Evolutionary conservation across 2,888 invertebrate genomes (phyloP), one percentile per base, ranked within the genome.

Genomic region (Pachliopta kotzebuea): DNA sequence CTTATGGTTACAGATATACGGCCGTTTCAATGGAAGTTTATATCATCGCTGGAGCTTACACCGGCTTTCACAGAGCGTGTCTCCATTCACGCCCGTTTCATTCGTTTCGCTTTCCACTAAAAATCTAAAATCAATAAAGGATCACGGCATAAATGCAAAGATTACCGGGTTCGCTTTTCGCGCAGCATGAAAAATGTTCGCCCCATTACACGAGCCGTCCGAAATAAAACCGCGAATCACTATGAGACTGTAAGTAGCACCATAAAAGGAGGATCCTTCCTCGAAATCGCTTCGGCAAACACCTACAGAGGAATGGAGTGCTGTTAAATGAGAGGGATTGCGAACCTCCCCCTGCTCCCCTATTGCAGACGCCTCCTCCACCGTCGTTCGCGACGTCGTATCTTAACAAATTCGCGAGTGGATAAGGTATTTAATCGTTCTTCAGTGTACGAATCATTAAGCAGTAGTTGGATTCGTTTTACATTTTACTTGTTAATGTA

Each of bases 41-140:
- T 88, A 89, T 88, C 89, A 89, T 88, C 83, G 86, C 76, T 63
- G 73, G 74, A 78, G 90, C 90, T 91, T 90, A 90, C 87, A 79
- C 62, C 83, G 86, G 90, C 87, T 90, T 90, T 90, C 79, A 80
- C 76, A 82, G 81, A 74, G 78, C 88, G 83, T 87, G 85, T 89
- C 88, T 89, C 90, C 87, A 90, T 91, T 91, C 90, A 90, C 79
- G 76, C 82, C 76, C 70, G 82, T 84, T 90, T 88, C 89, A 91
- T 90, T 90, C 90, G 89, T 88, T 88, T 83, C 88, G 86, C 75
- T 89, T 87, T 85, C 85, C 84, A 85, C 89, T 90, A 90, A 90
- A 90, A 91, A 91, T 90, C 90, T 90, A 90, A 91, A 91, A 91
- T 91, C 90, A 90, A 90, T 90, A 90, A 90, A 89, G 90, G 90